Percentiles rank a stretch among this genome's conserved stretches.
Evolutionary conservation across 2,888 invertebrate genomes (phyloP).

Genomic region (Phania funesta): DNA sequence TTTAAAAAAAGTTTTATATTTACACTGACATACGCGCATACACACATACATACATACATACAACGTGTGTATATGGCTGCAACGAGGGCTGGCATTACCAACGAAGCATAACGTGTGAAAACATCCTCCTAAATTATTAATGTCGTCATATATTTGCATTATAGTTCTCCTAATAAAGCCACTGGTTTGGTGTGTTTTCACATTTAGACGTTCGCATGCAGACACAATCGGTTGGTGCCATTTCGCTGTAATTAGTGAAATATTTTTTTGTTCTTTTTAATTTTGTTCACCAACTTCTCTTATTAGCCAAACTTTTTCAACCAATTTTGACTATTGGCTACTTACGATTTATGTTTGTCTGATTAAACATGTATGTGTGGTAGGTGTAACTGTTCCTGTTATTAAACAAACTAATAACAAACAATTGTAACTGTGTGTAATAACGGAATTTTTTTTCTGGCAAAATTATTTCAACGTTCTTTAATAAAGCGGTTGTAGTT

Average conservation of each 20-base stretch:
- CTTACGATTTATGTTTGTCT: slow-evolving; percentile 18
- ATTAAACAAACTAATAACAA: no score
- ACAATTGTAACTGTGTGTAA: no score
- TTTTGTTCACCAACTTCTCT: slow-evolving; percentile 24
- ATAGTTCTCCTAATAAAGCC: slow-evolving; percentile 29
- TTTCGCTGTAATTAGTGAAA: slow-evolving; percentile 61
- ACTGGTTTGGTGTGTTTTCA: slow-evolving; percentile 13
- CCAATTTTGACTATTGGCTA: slow-evolving; percentile 16
- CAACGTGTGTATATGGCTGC: not conserved
- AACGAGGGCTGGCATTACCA: no score
- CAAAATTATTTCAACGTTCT: not conserved
- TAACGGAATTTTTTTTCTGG: no score
- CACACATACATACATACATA: not conserved
- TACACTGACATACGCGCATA: not conserved
- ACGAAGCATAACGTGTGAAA: slow-evolving; percentile 41
- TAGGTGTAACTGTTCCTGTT: no score
- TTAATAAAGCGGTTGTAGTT: not conserved
- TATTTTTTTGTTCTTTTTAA: slow-evolving; percentile 37
- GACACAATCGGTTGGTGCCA: slow-evolving; percentile 50
- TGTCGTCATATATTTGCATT: slow-evolving; percentile 62
- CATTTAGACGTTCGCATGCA: not conserved
- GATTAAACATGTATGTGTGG: no score
- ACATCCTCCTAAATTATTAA: slow-evolving; percentile 57
- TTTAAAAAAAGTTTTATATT: slow-evolving; percentile 37
- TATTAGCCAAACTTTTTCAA: slow-evolving; percentile 46